A percentile compares a stretch with the other conserved stretches of the same genome.
Evolutionary conservation across 2,888 invertebrate species (phyloP).

Genomic region (Epirrhoe alternata): DNA sequence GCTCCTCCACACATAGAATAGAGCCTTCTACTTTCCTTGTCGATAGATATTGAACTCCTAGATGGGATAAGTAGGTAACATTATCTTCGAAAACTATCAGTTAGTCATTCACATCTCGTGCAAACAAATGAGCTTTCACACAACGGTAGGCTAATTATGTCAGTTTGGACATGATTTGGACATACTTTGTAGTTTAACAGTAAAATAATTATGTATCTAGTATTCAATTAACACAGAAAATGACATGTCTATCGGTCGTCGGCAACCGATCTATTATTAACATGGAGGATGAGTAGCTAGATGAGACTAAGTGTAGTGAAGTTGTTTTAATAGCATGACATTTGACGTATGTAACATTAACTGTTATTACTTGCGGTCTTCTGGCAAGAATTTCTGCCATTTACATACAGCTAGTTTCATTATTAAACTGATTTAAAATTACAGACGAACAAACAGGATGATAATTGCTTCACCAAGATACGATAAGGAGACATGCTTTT

Average conservation of each 20-base stretch:
- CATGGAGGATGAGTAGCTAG: conserved; percentile 6
- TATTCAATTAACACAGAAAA: conserved; percentile 79
- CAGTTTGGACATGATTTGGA: conserved; percentile 51
- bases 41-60: no score
- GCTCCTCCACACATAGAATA: no score
- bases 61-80: background rate
- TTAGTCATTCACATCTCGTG: conserved; percentile 24
- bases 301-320: conserved; percentile 5
- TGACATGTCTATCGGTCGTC: conserved; percentile 73
- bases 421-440: no score
- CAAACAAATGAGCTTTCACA: conserved; percentile 47
- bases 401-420: background rate
- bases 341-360: background rate
- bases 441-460: no score
- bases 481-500: no score
- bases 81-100: conserved; percentile 16
- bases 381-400: background rate
- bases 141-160: conserved; percentile 45
- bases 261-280: conserved; percentile 57
- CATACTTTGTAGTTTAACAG: conserved; percentile 53
- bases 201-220: conserved; percentile 67
- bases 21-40: no score
- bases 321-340: background rate
- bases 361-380: background rate
- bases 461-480: no score